Conservation (phyloP, 2,113 vertebrate genomes). For the Thunnus maccoyii region DNA sequence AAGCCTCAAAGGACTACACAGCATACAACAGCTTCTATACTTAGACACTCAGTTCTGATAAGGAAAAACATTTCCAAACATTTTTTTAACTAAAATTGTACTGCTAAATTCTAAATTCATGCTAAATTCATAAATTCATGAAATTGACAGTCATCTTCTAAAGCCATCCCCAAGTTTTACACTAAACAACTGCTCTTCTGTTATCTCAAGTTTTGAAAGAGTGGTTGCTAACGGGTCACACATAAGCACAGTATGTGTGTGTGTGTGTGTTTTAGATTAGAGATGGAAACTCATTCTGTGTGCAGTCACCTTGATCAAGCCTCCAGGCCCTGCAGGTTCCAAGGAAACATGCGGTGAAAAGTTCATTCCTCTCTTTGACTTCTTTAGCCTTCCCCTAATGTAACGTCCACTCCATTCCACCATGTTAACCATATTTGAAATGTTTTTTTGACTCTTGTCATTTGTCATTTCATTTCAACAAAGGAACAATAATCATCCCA, state of each 20-base stretch:
- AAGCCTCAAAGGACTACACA: no score
- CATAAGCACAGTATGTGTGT: background rate
- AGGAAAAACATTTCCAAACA: no score
- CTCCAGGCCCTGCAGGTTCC: conserved; percentile 30
- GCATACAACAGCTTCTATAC: no score
- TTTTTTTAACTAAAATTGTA: no score
- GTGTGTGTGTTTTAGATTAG: conserved; percentile 74
- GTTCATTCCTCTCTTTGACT: conserved; percentile 31
- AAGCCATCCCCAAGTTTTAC: conserved; percentile 11
- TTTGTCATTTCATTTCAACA: background rate
- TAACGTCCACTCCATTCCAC: conserved; percentile 3
- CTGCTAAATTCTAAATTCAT: no score
- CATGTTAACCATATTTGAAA: background rate
- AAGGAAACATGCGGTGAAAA: conserved; percentile 47
- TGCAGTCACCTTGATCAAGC: conserved; percentile 74
- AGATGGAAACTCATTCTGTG: conserved; percentile 66
- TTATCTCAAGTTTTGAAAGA: conserved; percentile 48
- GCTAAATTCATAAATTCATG: no score
- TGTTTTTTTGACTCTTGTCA: background rate
- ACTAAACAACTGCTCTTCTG: conserved; percentile 11
- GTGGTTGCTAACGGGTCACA: conserved; percentile 11
- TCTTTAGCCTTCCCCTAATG: background rate
- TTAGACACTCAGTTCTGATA: no score
- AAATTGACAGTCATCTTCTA: background rate
- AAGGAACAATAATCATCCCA: background rate